These are phyloP conservation scores for Catagonus wagneri DNA, from an alignment of 2,113 vertebrate genomes.

Conservation along the genomic window DNA sequence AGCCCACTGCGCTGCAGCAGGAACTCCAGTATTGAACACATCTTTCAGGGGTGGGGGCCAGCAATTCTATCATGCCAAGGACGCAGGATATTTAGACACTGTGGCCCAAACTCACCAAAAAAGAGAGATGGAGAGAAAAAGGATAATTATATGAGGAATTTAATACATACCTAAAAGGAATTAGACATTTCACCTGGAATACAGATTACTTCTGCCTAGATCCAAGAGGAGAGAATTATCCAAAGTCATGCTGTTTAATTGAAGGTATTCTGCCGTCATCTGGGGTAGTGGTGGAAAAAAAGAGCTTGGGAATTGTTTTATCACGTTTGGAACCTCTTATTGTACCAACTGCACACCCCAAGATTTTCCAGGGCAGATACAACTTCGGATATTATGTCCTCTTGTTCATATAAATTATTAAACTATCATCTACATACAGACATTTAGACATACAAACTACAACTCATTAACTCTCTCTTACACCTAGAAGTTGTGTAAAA, in stretches of 20 bases:
- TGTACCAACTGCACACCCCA: neutral
- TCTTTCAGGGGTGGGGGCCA: neutral
- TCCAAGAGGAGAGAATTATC: neutral
- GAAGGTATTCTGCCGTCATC: neutral
- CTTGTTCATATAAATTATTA: neutral
- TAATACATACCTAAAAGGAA: slow-evolving; percentile 24
- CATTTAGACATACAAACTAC: neutral
- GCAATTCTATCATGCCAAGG: neutral
- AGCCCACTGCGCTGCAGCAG: too few relatives aligned
- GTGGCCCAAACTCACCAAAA: neutral
- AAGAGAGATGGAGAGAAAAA: neutral
- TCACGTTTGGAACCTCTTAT: neutral
- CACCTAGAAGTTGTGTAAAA: neutral
- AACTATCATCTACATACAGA: neutral
- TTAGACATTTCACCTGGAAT: neutral
- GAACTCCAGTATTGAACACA: neutral
- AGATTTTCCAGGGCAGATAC: neutral
- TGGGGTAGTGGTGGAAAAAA: neutral
- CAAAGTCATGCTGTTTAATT: neutral
- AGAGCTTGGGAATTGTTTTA: neutral
- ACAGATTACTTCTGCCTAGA: neutral
- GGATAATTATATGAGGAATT: neutral
- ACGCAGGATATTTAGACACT: neutral
- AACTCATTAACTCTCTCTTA: neutral
- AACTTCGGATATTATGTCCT: neutral